These are phyloP conservation scores for Microctonus brassicae DNA, from an alignment of 2,888 invertebrate genomes.

Conservation along the genomic window DNA sequence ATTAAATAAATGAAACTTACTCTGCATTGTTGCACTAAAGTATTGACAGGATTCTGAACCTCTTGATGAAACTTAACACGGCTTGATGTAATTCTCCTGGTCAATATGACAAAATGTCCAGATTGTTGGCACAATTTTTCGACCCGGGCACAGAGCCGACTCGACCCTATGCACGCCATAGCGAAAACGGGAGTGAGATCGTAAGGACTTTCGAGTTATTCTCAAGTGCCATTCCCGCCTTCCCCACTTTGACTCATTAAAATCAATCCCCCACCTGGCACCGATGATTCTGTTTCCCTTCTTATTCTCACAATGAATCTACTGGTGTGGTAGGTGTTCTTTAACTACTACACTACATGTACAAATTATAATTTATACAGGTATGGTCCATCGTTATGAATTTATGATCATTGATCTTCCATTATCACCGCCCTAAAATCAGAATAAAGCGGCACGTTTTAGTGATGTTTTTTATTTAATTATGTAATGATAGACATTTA, in stretches of 20 bases:
- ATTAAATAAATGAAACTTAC: conserved; percentile 53
- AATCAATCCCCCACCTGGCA: conserved; percentile 39
- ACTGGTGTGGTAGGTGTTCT: no score
- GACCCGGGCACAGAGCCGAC: conserved; percentile 86
- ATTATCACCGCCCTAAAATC: no score
- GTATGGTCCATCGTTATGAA: no score
- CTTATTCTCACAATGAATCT: conserved; percentile 1
- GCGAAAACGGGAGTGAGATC: conserved; percentile 80
- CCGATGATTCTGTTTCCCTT: background rate
- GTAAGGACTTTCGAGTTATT: conserved; percentile 61
- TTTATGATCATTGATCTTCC: no score
- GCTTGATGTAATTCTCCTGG: conserved; percentile 77
- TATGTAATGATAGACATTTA: no score
- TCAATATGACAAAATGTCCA: conserved; percentile 74
- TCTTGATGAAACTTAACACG: conserved; percentile 79
- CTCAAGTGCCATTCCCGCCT: conserved; percentile 53
- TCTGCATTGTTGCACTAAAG: conserved; percentile 69
- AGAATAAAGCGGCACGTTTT: no score
- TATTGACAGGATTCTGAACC: conserved; percentile 71
- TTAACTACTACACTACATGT: no score
- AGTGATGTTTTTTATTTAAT: no score
- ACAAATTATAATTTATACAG: no score
- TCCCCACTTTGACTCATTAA: conserved; percentile 41
- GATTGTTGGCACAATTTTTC: conserved; percentile 84
- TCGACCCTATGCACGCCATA: conserved; percentile 88